Evolutionary conservation across 1,140 invertebrate genomes (phyloP).

Genomic region (Zelostemma sp.): DNA sequence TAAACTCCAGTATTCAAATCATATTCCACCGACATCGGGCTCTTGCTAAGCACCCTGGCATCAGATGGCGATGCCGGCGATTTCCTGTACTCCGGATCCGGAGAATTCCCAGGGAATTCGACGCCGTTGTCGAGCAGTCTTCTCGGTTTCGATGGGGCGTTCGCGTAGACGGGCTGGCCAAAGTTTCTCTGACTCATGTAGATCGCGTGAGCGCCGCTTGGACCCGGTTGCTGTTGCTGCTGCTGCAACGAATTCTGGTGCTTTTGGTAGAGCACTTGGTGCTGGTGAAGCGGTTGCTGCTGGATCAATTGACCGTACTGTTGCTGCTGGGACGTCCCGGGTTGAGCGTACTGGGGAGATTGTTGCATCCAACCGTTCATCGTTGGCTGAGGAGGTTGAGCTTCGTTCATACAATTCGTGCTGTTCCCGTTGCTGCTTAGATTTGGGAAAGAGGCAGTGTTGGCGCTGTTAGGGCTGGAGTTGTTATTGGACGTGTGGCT

Average conservation of each 20-base stretch:
- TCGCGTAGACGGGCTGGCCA: slow-evolving; percentile 85
- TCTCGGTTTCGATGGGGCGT: slow-evolving; percentile 88
- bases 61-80: slow-evolving; percentile 53
- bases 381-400: slow-evolving; percentile 43
- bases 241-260: slow-evolving; percentile 40
- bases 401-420: slow-evolving; percentile 46
- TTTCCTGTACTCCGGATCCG: slow-evolving; percentile 60
- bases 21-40: slow-evolving; percentile 56
- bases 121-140: slow-evolving; percentile 74
- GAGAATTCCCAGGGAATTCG: slow-evolving; percentile 80
- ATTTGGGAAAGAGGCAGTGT: slow-evolving; percentile 62
- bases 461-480: slow-evolving; percentile 61
- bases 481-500: slow-evolving; percentile 62
- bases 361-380: slow-evolving; percentile 63
- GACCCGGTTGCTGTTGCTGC: slow-evolving; percentile 24
- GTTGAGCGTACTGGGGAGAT: slow-evolving; percentile 48
- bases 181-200: slow-evolving; percentile 55
- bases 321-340: slow-evolving; percentile 21
- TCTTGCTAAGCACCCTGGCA: slow-evolving; percentile 48
- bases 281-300: slow-evolving; percentile 33
- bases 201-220: slow-evolving; percentile 37
- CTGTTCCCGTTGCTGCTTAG: slow-evolving; percentile 57
- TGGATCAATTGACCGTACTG: slow-evolving; percentile 43
- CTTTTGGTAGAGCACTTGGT: slow-evolving; percentile 30
- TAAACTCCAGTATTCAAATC: slow-evolving; percentile 56